phyloP scores from a whole-genome alignment of 2,797 vertebrate species.

The Melanotaenia trifasciata region DNA sequence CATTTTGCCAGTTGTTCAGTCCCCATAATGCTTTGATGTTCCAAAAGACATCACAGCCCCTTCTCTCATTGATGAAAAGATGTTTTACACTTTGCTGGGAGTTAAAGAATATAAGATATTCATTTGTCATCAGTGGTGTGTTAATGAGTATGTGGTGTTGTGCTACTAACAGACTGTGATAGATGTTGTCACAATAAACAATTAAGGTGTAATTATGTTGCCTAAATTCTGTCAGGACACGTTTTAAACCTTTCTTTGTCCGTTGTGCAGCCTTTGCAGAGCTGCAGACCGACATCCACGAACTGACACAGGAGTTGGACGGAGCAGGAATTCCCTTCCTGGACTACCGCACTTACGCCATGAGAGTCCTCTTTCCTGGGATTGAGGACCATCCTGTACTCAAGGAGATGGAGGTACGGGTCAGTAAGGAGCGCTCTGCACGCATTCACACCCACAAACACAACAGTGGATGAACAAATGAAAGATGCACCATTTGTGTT shows the following conservation, averaged over 20 bases:
- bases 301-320: slow-evolving; percentile 95
- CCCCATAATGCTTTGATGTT: not conserved
- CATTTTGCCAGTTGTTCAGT: not conserved
- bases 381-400: slow-evolving; percentile 98
- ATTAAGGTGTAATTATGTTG: not conserved
- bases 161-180: not conserved
- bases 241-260: not conserved
- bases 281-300: slow-evolving; percentile 97
- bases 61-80: not conserved
- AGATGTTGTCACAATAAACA: not conserved
- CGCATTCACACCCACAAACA: slow-evolving; percentile 19
- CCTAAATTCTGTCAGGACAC: not conserved
- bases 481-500: not conserved
- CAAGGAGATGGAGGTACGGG: slow-evolving; percentile 98
- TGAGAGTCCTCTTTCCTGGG: slow-evolving; percentile 97
- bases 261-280: slow-evolving; percentile 91
- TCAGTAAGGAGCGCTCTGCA: slow-evolving; percentile 71
- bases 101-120: not conserved
- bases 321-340: slow-evolving; percentile 97
- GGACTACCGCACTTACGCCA: slow-evolving; percentile 98
- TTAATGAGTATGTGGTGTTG: slow-evolving; percentile 13
- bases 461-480: slow-evolving; percentile 13
- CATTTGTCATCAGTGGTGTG: not conserved
- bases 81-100: slow-evolving; percentile 2
- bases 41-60: not conserved